Evolutionary conservation across 2,797 vertebrate species (phyloP).

Genomic region (Heliangelus exortis): DNA sequence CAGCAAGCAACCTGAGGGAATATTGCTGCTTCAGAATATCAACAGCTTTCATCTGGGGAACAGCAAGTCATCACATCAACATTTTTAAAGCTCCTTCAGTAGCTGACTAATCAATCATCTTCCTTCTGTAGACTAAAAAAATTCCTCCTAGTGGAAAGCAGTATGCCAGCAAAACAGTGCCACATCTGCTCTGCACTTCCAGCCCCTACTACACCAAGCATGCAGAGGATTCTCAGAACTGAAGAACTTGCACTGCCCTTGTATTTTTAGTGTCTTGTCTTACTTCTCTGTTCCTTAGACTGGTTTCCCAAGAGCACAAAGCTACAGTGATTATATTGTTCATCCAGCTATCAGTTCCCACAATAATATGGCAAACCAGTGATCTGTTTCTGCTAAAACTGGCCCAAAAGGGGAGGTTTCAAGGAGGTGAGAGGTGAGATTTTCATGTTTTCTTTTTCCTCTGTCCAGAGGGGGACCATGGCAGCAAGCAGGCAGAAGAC

Average conservation of each 20-base stretch:
- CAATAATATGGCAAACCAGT: neutral
- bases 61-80: neutral
- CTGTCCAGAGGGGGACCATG: neutral
- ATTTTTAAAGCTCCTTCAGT: neutral
- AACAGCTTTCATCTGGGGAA: neutral
- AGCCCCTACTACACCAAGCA: neutral
- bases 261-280: neutral
- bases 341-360: fast-evolving
- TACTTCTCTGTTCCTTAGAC: neutral
- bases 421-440: neutral
- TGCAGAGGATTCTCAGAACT: neutral
- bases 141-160: neutral
- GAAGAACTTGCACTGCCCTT: neutral
- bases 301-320: neutral
- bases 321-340: fast-evolving
- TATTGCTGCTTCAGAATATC: neutral
- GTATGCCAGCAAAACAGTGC: neutral
- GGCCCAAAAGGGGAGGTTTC: neutral
- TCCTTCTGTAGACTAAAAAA: neutral
- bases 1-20: slow-evolving; percentile 7
- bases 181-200: neutral
- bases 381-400: neutral
- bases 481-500: neutral
- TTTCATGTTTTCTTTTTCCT: neutral
- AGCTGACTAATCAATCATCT: slow-evolving; percentile 1